phyloP scores from a whole-genome alignment of 2,113 vertebrate species.

The Mustela lutreola region DNA sequence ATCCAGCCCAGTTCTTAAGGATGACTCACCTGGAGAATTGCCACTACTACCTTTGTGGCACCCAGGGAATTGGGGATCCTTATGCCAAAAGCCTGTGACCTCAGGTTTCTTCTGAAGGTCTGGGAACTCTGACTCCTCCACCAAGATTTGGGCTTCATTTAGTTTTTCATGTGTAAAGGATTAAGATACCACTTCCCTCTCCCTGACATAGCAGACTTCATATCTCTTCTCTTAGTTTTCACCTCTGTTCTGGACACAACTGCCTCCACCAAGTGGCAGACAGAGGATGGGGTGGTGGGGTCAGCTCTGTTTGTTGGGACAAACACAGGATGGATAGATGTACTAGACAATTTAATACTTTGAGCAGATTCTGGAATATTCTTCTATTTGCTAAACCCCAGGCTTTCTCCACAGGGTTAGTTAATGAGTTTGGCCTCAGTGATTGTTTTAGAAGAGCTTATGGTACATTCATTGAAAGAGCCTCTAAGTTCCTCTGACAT shows the following conservation, averaged over 20 bases:
- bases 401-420: not conserved
- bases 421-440: not conserved
- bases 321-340: not conserved
- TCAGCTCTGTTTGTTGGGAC: not conserved
- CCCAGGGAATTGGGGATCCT: not conserved
- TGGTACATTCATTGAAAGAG: not conserved
- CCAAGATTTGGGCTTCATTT: not conserved
- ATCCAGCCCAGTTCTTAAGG: not conserved
- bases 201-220: not conserved
- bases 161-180: not conserved
- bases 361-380: constrained; percentile 36
- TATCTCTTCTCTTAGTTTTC: not conserved
- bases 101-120: constrained; percentile 26
- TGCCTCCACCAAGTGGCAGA: not conserved
- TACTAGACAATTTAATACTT: not conserved
- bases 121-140: not conserved
- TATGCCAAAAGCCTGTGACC: not conserved
- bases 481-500: constrained; percentile 10
- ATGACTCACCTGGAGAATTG: not conserved
- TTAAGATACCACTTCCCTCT: not conserved
- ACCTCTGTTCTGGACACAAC: not conserved
- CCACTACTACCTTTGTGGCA: not conserved
- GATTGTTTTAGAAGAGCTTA: not conserved
- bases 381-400: constrained; percentile 19
- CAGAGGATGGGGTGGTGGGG: not conserved